Evolutionary conservation across 2,113 vertebrate genomes (phyloP), one percentile per base, ranked within the genome.

Genomic region (Nyctibius bracteatus): DNA sequence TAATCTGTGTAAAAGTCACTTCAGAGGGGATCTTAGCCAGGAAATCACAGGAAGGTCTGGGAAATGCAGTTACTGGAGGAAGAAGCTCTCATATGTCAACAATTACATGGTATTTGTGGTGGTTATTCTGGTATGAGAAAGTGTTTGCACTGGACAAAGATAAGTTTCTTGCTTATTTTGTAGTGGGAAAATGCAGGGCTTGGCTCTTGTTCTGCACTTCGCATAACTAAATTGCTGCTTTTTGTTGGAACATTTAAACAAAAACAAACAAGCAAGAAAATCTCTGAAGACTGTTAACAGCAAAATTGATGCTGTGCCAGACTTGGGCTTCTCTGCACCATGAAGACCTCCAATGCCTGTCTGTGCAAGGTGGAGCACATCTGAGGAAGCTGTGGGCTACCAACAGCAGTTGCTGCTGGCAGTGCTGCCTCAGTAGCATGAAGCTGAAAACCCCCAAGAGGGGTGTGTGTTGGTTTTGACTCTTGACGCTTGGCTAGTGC

Each of bases 131-230:
- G 78, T 82, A 35, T 88, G 70, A 88, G 86, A 86, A 78, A n/a
- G 35, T 15, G 9, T 74, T 71, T 86, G 71, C 19, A 5, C 46
- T 79, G 71, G 46, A 30, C 41, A 51, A 66, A 83, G 62, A 39
- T 55, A 84, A 52, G 35, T 70, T 88, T 89, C 49, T 81, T 59
- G 16, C 61, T 84, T 79, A 61, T 90, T 52, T 80, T 75, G 51
- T 58, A 73, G 81, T 96, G 93, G 83, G 66, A 95, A 93, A 96
- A 68, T 44, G 46, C 66, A 66, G 37, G 22, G 22, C 33, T 92
- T 94, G 73, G 62, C 49, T 90, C 37, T 72, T 87, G 37, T 66
- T 90, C 65, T 88, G n/a, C 13, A 15, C 8, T 67, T 87, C 14
- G 20, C 30, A 22, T 67, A 66, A 70, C 17, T 4, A 14, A 79